Base-by-base conservation (phyloP, 2,797 vertebrate genomes). In the Megaceryle alcyon region DNA sequence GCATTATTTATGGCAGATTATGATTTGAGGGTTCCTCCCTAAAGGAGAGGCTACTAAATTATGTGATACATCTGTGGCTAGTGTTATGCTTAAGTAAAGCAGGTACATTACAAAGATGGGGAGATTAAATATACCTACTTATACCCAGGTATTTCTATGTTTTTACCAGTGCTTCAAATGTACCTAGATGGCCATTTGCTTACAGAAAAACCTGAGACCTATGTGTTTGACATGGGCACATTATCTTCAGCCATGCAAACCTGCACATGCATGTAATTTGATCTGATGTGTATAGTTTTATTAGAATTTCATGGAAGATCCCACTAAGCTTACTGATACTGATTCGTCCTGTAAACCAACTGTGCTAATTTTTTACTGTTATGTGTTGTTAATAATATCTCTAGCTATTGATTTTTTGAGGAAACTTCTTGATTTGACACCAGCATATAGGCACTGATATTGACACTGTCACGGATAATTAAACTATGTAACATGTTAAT, bases 61-160 rank as follows among this genome's bases (percentile, higher is more conserved):
- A 22, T 11, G 14, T 41, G 51, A 16, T 66, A 44, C 14, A 33
- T 23, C 6, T 8, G 10, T 26, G 20, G 10, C 22, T 56, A 23
- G 25, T 9, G 22, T 33, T 49, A 54, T 11, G 26, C 18, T 61
- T 10, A 16, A 51, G 14, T 44, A 22, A 64, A 51, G 28, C 15
- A 73, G 19, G 7, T 6, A 35, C 33, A 35, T 63, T 85, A 21
- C 10, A 71, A n/a, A 44, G 12, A 29, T 37, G 20, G 23, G 35
- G 28, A 72, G 18, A 33, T 46, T 44, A 41, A 72, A 46, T 43
- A 29, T 7, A 20, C 7, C 48, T 49, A 10, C 22, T 35, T 61
- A 3, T 13, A 56, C n/a, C 9, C 23, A 14, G 15, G 10, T 57
- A 10, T 61, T 90, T 51, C 41, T 69, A 2, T 0, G 0, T 28